phyloP scores from a whole-genome alignment of 2,888 invertebrate genomes.

The Andricus curvator region DNA sequence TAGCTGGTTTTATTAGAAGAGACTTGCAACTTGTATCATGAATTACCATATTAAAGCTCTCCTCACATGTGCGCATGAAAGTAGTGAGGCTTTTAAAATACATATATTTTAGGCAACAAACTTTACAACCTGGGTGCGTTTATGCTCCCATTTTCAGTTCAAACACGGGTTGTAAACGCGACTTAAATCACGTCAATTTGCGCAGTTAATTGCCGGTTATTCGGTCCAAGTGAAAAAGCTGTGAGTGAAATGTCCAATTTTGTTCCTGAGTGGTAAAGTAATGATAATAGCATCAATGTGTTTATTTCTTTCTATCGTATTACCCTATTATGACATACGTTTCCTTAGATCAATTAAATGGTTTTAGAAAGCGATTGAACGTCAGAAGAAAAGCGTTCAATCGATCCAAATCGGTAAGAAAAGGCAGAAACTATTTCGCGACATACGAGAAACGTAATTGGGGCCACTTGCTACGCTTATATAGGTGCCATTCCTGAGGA shows the following conservation, averaged over 20 bases:
- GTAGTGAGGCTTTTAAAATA: no score
- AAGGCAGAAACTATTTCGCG: constrained; percentile 27
- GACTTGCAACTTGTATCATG: no score
- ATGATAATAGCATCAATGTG: constrained; percentile 11
- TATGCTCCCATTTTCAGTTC: constrained; percentile 1
- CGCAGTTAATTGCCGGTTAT: constrained; percentile 4
- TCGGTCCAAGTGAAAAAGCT: neutral
- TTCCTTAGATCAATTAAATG: constrained; percentile 51
- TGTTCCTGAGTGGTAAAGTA: neutral
- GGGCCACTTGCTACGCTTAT: constrained; percentile 13
- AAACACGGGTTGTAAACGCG: constrained; percentile 14
- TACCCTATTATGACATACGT: constrained; percentile 15
- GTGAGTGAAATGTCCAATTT: constrained; percentile 16
- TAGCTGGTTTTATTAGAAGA: no score
- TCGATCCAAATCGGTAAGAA: constrained; percentile 35
- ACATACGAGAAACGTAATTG: constrained; percentile 31
- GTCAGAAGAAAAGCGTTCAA: constrained; percentile 19
- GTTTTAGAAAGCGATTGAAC: constrained; percentile 47
- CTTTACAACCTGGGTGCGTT: neutral
- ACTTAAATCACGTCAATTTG: constrained; percentile 12
- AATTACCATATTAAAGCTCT: no score
- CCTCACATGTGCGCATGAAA: no score
- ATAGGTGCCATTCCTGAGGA: neutral
- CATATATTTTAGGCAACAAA: neutral
- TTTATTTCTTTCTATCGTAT: neutral